Conservation (phyloP, 1,140 invertebrate species). For the Neotoxoptera formosana region DNA sequence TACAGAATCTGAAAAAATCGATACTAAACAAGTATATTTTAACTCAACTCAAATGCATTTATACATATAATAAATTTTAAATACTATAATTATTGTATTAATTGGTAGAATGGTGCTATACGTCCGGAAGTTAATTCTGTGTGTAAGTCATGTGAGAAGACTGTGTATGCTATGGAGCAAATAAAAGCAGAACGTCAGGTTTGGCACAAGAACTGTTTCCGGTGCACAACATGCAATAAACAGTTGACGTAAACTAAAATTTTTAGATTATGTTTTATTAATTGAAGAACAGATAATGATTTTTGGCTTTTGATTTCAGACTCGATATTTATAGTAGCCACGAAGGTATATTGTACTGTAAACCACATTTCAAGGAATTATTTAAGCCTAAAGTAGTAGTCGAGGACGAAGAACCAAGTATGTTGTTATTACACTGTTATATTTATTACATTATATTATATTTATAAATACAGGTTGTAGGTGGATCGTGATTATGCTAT, state of each 20-base stretch:
- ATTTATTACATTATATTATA: no score
- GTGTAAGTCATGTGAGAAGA: constrained; percentile 83
- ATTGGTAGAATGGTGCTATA: constrained; percentile 63
- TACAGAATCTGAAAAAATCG: constrained; percentile 47
- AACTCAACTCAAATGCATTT: neutral
- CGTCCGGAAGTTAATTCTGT: constrained; percentile 67
- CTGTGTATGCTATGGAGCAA: constrained; percentile 93
- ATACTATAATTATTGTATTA: neutral
- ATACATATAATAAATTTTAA: neutral
- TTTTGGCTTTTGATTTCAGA: constrained; percentile 66
- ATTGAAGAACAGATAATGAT: neutral
- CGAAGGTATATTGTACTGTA: constrained; percentile 87
- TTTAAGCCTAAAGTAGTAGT: constrained; percentile 88
- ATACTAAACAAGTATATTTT: constrained; percentile 33
- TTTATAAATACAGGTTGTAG: no score
- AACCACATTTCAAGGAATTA: constrained; percentile 90
- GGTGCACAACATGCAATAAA: constrained; percentile 88
- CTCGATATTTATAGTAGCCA: constrained; percentile 90
- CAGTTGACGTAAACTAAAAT: constrained; percentile 77
- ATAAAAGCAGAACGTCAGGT: constrained; percentile 84
- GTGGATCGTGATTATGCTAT: neutral
- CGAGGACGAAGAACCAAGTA: constrained; percentile 75
- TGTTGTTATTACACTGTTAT: constrained; percentile 61
- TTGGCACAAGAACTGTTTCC: constrained; percentile 93
- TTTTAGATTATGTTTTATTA: neutral